phyloP scores from a whole-genome alignment of 2,797 vertebrate species.

The Discoglossus pictus region DNA sequence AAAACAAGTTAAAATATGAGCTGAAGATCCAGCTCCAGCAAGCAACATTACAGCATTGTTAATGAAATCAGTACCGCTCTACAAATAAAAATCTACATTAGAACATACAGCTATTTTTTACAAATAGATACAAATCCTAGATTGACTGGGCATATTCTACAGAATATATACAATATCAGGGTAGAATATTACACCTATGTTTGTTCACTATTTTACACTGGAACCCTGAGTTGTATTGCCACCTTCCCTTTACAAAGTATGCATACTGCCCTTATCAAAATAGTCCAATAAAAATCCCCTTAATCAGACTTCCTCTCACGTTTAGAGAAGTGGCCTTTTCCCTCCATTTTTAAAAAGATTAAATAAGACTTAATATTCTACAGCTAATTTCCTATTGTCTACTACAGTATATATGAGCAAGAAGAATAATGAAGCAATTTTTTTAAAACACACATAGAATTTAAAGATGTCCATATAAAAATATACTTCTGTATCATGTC shows the following conservation, averaged over 20 bases:
- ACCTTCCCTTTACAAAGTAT: constrained; percentile 57
- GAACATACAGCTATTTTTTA: constrained; percentile 73
- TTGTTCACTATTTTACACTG: constrained; percentile 60
- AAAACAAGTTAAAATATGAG: constrained; percentile 26
- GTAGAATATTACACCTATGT: constrained; percentile 61
- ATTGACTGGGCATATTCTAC: constrained; percentile 65
- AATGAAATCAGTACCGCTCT: constrained; percentile 66
- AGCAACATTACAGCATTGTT: constrained; percentile 60
- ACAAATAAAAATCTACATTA: constrained; percentile 71
- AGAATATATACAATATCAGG: constrained; percentile 68
- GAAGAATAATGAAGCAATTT: no score
- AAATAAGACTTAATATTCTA: neutral
- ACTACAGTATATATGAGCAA: no score
- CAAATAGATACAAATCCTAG: constrained; percentile 77
- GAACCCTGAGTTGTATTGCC: constrained; percentile 61
- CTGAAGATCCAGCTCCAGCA: constrained; percentile 75
- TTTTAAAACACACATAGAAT: no score
- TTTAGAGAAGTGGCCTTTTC: neutral
- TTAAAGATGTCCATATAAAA: no score
- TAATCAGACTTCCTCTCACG: neutral
- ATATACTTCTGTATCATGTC: neutral
- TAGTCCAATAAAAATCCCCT: neutral
- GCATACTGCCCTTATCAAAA: constrained; percentile 42
- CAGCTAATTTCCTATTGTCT: neutral
- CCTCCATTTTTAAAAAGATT: neutral